phyloP scores from a whole-genome alignment of 2,888 invertebrate species.

The Drosophila mimica region DNA sequence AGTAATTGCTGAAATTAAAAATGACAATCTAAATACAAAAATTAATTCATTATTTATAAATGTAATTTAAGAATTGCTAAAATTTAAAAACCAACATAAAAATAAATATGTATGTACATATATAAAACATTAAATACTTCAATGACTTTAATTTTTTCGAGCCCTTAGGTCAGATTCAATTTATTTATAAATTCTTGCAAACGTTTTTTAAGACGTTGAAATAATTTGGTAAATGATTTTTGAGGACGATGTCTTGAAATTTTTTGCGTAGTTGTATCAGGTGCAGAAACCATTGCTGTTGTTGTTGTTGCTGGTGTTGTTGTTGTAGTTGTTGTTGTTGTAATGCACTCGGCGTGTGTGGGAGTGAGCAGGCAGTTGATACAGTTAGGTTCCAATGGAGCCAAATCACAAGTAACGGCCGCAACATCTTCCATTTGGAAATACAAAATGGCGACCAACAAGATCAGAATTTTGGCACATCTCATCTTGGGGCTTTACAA shows the following conservation, averaged over 20 bases:
- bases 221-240: not conserved
- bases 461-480: conserved; percentile 18
- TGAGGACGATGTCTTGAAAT: conserved; percentile 3
- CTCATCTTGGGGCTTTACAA: conserved; percentile 28
- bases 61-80: not conserved
- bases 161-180: conserved; percentile 19
- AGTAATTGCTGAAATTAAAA: not conserved
- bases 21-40: not conserved
- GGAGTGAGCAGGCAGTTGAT: conserved; percentile 31
- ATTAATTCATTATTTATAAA: not conserved
- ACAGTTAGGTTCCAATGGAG: conserved; percentile 34
- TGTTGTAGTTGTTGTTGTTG: conserved; percentile 4
- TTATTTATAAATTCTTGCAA: conserved; percentile 10
- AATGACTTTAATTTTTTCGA: not conserved
- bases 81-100: not conserved
- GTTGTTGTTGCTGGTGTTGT: not conserved
- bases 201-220: not conserved
- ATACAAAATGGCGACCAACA: conserved; percentile 22
- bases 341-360: conserved; percentile 23
- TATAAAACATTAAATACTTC: too few species aligned
- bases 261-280: not conserved
- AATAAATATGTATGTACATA: not conserved
- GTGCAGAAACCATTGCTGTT: not conserved
- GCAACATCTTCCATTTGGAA: conserved; percentile 17
- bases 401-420: conserved; percentile 44